Conservation (phyloP, 2,888 invertebrate genomes). For the Noctua fimbriata region DNA sequence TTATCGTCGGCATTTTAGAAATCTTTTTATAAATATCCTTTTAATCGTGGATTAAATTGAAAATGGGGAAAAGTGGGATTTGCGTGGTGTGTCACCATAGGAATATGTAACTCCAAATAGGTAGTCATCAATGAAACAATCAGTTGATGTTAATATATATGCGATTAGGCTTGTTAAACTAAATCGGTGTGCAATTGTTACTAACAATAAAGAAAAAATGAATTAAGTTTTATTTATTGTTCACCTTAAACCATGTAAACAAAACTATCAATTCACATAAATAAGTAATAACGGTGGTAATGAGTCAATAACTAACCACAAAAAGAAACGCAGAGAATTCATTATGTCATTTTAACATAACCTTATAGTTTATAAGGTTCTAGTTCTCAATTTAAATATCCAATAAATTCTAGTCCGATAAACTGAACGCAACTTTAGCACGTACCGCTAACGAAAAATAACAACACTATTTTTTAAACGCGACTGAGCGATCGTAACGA, state of each 20-base stretch:
- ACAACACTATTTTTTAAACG: slow-evolving; percentile 41
- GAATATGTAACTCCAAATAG: neutral
- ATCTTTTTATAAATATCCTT: neutral
- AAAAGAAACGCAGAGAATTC: neutral
- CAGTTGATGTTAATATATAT: neutral
- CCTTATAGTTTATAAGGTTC: neutral
- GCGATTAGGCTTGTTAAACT: neutral
- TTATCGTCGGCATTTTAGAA: neutral
- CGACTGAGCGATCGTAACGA: slow-evolving; percentile 43
- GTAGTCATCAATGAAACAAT: neutral
- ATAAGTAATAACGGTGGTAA: neutral
- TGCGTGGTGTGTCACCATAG: neutral
- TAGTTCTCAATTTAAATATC: slow-evolving; percentile 26
- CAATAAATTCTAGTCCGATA: slow-evolving; percentile 28
- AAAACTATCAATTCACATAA: neutral
- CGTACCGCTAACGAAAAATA: slow-evolving; percentile 22
- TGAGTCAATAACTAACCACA: neutral
- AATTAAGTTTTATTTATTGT: neutral
- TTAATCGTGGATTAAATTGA: neutral
- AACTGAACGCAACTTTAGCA: slow-evolving; percentile 28
- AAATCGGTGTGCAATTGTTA: neutral
- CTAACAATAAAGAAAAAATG: neutral
- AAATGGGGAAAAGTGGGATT: neutral
- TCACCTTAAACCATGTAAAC: neutral
- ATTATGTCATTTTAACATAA: neutral